Base-by-base conservation (phyloP, 2,888 invertebrate genomes). In the Apomyelois bistriatella region DNA sequence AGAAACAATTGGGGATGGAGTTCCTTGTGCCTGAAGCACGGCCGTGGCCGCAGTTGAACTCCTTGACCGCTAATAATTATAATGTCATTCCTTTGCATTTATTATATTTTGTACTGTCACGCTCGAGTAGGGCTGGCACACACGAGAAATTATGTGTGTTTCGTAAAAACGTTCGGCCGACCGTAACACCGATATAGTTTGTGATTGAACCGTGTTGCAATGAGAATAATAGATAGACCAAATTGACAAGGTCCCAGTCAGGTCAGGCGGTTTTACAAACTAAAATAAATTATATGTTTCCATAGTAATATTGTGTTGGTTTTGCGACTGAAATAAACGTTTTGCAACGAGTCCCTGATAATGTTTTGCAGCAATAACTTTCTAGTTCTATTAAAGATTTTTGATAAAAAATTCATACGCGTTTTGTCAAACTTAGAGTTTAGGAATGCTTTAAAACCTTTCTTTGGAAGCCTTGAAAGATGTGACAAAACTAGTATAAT, bases 241-340 rank as follows among this genome's bases (percentile, higher is more conserved):
- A 72, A 66, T 70, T 69, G 65, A 76, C 83, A 83, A 83, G 84
- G 82, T 73, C 80, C 71, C 65, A 60, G 74, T 66, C 58, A 65
- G 66, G 63, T 69, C 65, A 58, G 54, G 56, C 56, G 55, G 57
- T 58, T 58, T 58, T 59, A 61, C 55, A 55, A 60, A 60, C n/a
- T 42, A 36, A 43, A 32, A 46, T 46, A 53, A 54, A 54, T 43
- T 7, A 17, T n/a, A 36, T 55, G 47, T 50, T 49, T 37, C 46
- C 47, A 53, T 43, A 42, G 37, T 17, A 42, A 50, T 48, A 48
- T 16, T 35, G 22, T 16, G 8, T 12, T 12, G 43, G 13, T 16
- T 46, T 46, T 32, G 16, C 13, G 22, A 10, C 16, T 13, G 13
- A 12, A 30, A 13, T 30, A n/a, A 10, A 3, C 22, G 32, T 46